phyloP scores from a whole-genome alignment of 2,888 invertebrate species.

The Drosophila sordidapex region DNA sequence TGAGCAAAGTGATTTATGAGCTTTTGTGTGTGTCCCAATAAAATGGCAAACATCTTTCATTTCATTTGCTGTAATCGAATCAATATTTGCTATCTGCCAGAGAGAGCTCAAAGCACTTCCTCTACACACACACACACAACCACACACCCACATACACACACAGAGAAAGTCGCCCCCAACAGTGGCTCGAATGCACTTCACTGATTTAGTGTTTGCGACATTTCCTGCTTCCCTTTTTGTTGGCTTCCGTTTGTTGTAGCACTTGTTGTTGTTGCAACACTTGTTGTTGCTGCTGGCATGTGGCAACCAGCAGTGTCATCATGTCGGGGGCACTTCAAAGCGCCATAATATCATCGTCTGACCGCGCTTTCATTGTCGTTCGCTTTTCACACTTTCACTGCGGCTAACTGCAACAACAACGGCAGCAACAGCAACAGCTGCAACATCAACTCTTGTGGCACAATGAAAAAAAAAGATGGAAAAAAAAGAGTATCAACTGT shows the following conservation, averaged over 20 bases:
- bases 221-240: conserved; percentile 75
- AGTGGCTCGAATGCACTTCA: conserved; percentile 70
- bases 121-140: conserved; percentile 16
- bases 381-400: conserved; percentile 64
- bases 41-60: conserved; percentile 49
- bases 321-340: conserved; percentile 69
- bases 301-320: conserved; percentile 60
- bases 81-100: conserved; percentile 66
- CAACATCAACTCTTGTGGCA: conserved; percentile 3
- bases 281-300: conserved; percentile 16
- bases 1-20: conserved; percentile 57
- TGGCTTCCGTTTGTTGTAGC: conserved; percentile 45
- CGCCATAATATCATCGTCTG: conserved; percentile 68
- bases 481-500: conserved; percentile 38
- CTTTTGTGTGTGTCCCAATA: conserved; percentile 48
- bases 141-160: conserved; percentile 13
- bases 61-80: conserved; percentile 65
- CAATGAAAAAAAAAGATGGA: background rate
- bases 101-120: conserved; percentile 53
- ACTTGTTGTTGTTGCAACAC: conserved; percentile 35
- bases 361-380: conserved; percentile 67
- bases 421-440: conserved; percentile 17
- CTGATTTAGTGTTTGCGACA: conserved; percentile 76
- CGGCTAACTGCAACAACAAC: conserved; percentile 35
- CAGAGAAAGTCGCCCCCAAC: conserved; percentile 2